phyloP scores from a whole-genome alignment of 1,140 invertebrate genomes.

The Phenacoccus solenopsis region DNA sequence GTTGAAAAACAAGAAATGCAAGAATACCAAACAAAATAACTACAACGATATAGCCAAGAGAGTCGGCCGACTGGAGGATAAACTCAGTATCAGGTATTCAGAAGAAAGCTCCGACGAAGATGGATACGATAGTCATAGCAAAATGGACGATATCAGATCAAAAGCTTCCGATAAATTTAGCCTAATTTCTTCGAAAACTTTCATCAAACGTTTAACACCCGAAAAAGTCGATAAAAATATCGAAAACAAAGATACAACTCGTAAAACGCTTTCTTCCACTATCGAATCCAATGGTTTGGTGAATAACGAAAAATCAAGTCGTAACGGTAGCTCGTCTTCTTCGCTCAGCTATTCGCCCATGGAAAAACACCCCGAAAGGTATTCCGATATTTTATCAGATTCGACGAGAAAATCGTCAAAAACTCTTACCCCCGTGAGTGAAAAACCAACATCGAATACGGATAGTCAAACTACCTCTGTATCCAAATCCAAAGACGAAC shows the following conservation, averaged over 20 bases:
- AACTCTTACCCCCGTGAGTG: too few species aligned
- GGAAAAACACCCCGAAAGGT: constrained; percentile 26
- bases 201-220: too few species aligned
- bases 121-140: not conserved
- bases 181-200: too few species aligned
- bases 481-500: not conserved
- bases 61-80: not conserved
- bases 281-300: not conserved
- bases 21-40: too few species aligned
- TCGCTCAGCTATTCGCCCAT: constrained; percentile 28
- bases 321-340: constrained; percentile 12
- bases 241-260: not conserved
- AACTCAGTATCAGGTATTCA: not conserved
- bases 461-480: not conserved
- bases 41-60: not conserved
- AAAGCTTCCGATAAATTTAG: not conserved
- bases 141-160: not conserved
- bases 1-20: too few species aligned
- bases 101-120: not conserved
- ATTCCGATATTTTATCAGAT: constrained; percentile 24
- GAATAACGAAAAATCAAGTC: not conserved
- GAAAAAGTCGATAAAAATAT: too few species aligned
- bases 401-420: too few species aligned
- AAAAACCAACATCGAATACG: too few species aligned
- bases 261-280: too few species aligned